Evolutionary conservation across 2,888 invertebrate genomes (phyloP), one percentile per base, ranked within the genome.

Genomic region (Sussaba pulchella): DNA sequence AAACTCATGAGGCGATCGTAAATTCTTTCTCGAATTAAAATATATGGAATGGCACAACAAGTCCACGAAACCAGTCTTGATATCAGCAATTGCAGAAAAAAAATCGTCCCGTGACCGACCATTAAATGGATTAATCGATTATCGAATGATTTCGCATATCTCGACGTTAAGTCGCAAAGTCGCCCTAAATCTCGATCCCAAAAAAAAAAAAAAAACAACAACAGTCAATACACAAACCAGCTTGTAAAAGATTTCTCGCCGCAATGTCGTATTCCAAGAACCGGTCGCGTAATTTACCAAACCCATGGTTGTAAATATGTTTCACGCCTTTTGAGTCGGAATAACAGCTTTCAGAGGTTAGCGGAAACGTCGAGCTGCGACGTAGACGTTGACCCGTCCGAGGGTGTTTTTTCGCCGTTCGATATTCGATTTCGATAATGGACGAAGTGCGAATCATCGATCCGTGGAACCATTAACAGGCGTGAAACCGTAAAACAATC

Each of bases 201-300:
- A 5, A 31, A 31, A 31, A 31, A 31, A 31, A 31, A 31, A 31
- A 31, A 31, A 31, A 31, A 66, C 77, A 81, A 81, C 73, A 24
- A 50, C 50, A 54, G 57, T 57, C 36, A 70, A 69, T 57, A 73
- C 66, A 77, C 77, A 73, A 77, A 73, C 47, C 81, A 66, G 70
- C 6, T 31, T 31, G n/a, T 59, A 66, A 74, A 78, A 70, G 81
- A 81, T 50, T 36, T 47, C 63, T 36, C 66, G 59, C 59, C 69
- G 64, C 73, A 69, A 70, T 64, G 36, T 57, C 6, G 6, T 59
- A 77, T 74, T 26, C 52, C 19, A 9, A 52, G 24, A 81, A 81
- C 81, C 70, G 78, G 77, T 78, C 67, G 74, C 61, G 81, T 67
- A 70, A 77, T 74, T 78, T 78, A 74, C 74, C 81, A 67, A 77